Evolutionary conservation across 2,113 vertebrate genomes (phyloP).

Genomic region (Tricholaema leucomelas): DNA sequence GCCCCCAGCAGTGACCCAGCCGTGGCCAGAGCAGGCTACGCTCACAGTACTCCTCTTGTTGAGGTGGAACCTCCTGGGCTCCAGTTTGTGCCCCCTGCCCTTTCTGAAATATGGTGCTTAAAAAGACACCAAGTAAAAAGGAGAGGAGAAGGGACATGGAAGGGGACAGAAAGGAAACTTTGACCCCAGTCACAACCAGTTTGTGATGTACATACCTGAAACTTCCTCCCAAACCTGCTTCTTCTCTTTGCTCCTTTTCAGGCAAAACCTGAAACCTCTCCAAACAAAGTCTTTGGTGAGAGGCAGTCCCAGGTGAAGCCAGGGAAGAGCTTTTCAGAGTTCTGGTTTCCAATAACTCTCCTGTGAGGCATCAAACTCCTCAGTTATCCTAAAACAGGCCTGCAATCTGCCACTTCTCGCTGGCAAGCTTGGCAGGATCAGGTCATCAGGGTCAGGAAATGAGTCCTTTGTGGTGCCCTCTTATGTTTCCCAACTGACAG

Average conservation of each 20-base stretch:
- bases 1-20: too few relatives aligned
- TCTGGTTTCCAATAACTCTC: constrained; percentile 58
- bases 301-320: constrained; percentile 42
- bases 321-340: constrained; percentile 40
- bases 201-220: not conserved
- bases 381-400: constrained; percentile 70
- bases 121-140: not conserved
- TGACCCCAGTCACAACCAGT: not conserved
- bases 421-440: constrained; percentile 35
- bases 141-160: not conserved
- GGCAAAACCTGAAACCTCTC: not conserved
- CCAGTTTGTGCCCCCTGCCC: too few relatives aligned
- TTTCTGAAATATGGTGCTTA: not conserved
- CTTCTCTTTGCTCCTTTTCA: constrained; percentile 31
- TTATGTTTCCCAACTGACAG: constrained; percentile 36
- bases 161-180: not conserved
- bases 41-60: too few relatives aligned
- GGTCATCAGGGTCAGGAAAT: constrained; percentile 62
- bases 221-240: not conserved
- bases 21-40: too few relatives aligned
- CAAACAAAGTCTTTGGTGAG: not conserved
- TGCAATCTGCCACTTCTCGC: constrained; percentile 71
- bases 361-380: constrained; percentile 40
- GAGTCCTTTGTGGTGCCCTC: constrained; percentile 33
- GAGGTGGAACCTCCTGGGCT: too few relatives aligned